These are phyloP conservation scores for Triops cancriformis DNA, from an alignment of 1,140 invertebrate genomes.

Conservation along the genomic window DNA sequence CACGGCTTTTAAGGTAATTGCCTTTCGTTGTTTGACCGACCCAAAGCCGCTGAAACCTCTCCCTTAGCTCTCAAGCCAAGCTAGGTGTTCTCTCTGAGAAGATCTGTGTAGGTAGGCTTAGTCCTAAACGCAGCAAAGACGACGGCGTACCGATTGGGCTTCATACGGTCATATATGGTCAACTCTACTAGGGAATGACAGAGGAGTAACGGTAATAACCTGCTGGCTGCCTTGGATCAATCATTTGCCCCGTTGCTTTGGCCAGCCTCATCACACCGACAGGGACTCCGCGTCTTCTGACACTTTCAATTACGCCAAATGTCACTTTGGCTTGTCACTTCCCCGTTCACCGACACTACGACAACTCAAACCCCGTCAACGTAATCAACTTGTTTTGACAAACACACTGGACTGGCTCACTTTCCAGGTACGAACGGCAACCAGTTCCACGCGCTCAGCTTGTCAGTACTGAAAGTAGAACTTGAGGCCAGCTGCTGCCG, in stretches of 20 bases:
- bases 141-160: neutral
- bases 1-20: too few species aligned
- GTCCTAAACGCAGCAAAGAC: too few species aligned
- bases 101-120: too few species aligned
- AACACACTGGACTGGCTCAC: neutral
- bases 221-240: neutral
- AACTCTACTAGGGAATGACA: neutral
- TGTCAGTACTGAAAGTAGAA: neutral
- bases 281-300: neutral
- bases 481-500: neutral
- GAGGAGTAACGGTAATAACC: neutral
- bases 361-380: neutral
- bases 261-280: neutral
- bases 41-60: too few species aligned
- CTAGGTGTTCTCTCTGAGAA: too few species aligned
- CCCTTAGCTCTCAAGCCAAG: too few species aligned
- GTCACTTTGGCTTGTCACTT: neutral
- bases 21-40: too few species aligned
- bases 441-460: neutral
- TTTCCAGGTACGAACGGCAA: neutral
- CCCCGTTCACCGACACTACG: neutral
- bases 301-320: neutral
- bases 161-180: slow-evolving; percentile 6
- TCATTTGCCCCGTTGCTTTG: neutral
- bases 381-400: neutral